These are phyloP conservation scores for Melanotaenia pygmaea DNA, from an alignment of 2,797 vertebrate genomes.

Conservation along the genomic window DNA sequence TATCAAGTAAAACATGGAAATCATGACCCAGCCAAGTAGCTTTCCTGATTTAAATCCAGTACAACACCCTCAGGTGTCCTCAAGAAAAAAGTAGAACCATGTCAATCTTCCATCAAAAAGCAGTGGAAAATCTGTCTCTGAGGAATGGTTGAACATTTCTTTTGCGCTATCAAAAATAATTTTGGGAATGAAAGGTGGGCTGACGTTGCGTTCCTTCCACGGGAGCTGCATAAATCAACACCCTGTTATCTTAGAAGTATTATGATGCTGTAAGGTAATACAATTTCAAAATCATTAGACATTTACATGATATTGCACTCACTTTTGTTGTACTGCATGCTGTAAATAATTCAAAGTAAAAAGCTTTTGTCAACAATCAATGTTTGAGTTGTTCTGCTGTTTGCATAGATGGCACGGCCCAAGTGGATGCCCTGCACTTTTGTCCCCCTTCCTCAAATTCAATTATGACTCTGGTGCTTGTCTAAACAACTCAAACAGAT, in stretches of 20 bases:
- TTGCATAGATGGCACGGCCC: constrained; percentile 24
- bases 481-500: constrained; percentile 62
- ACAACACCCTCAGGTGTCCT: not conserved
- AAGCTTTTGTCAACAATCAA: constrained; percentile 6
- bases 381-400: constrained; percentile 44
- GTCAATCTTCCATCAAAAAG: not conserved
- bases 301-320: not conserved
- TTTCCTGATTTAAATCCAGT: not conserved
- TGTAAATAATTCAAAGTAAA: constrained; percentile 18
- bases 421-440: constrained; percentile 41
- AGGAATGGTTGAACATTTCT: not conserved
- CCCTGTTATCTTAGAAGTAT: not conserved
- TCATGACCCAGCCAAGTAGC: not conserved
- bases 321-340: not conserved
- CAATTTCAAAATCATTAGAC: not conserved
- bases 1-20: too few species aligned
- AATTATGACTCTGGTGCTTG: constrained; percentile 68
- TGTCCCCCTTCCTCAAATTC: constrained; percentile 60
- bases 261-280: not conserved
- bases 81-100: not conserved
- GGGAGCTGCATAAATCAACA: not conserved
- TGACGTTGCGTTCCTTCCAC: not conserved
- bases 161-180: not conserved
- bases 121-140: not conserved
- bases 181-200: not conserved